Evolutionary conservation across 2,888 invertebrate genomes (phyloP).

Genomic region (Steinernema carpocapsae): DNA sequence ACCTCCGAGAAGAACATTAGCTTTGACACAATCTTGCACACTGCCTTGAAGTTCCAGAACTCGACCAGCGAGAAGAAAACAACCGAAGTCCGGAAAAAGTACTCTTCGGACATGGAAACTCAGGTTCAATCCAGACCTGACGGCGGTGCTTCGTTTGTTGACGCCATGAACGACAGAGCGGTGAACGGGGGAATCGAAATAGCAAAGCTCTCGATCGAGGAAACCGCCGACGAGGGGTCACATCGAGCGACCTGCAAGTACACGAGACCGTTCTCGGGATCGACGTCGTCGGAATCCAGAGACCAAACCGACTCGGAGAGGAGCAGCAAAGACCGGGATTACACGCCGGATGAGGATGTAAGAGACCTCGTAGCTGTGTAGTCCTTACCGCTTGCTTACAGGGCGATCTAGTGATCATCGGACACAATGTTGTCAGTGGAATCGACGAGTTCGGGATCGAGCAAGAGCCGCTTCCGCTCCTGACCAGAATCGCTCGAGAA

Average conservation of each 20-base stretch:
- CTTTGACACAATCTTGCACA: conserved; percentile 22
- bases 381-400: neutral
- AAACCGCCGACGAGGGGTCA: conserved; percentile 29
- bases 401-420: conserved; percentile 20
- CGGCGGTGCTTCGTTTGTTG: conserved; percentile 1
- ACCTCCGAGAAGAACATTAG: conserved; percentile 6
- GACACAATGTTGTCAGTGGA: conserved; percentile 13
- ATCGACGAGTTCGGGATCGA: conserved; percentile 43
- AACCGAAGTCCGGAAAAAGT: neutral
- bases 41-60: conserved; percentile 13
- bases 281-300: neutral
- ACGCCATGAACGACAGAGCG: conserved; percentile 33
- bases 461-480: conserved; percentile 34
- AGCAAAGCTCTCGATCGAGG: conserved; percentile 12
- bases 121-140: neutral
- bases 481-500: conserved; percentile 57
- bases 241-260: conserved; percentile 18
- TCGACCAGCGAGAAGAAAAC: neutral
- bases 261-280: neutral
- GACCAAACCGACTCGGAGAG: conserved; percentile 2
- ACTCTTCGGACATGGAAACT: conserved; percentile 1
- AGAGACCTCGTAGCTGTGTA: neutral
- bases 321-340: neutral
- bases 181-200: conserved; percentile 23
- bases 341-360: conserved; percentile 16